Conservation (phyloP, 2,888 invertebrate species). For the Selenia dentaria region DNA sequence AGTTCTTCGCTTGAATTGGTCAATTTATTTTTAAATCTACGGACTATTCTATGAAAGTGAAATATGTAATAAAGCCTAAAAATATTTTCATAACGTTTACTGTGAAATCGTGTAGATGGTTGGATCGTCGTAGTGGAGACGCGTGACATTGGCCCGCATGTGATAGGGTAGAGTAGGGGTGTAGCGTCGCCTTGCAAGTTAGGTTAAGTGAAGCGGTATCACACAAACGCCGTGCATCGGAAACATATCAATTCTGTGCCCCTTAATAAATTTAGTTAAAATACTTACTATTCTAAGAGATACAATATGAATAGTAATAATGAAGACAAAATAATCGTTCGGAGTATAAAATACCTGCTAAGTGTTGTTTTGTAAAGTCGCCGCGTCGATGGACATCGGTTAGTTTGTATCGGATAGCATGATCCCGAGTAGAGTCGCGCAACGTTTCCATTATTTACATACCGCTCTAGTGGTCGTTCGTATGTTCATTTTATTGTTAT, state of each 20-base stretch:
- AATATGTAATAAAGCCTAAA: slow-evolving; percentile 44
- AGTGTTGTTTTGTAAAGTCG: slow-evolving; percentile 77
- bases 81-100: slow-evolving; percentile 71
- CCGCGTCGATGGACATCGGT: slow-evolving; percentile 54
- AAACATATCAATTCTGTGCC: slow-evolving; percentile 93
- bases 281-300: slow-evolving; percentile 82
- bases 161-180: slow-evolving; percentile 81
- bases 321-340: slow-evolving; percentile 75
- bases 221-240: slow-evolving; percentile 89
- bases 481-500: slow-evolving; percentile 69
- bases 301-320: slow-evolving; percentile 80
- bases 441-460: slow-evolving; percentile 59
- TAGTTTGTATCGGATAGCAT: slow-evolving; percentile 61
- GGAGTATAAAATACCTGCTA: slow-evolving; percentile 81
- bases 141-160: slow-evolving; percentile 82
- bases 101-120: slow-evolving; percentile 71
- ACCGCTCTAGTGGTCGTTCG: slow-evolving; percentile 53
- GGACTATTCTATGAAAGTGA: slow-evolving; percentile 38
- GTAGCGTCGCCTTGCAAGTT: slow-evolving; percentile 82
- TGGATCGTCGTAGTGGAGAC: slow-evolving; percentile 55
- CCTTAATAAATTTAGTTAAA: slow-evolving; percentile 86
- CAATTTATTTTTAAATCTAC: slow-evolving; percentile 38
- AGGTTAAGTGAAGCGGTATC: slow-evolving; percentile 83
- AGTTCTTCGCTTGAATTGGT: slow-evolving; percentile 47
- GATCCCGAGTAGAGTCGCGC: slow-evolving; percentile 75